phyloP scores from a whole-genome alignment of 2,797 vertebrate species.

The Chiroxiphia lanceolata region DNA sequence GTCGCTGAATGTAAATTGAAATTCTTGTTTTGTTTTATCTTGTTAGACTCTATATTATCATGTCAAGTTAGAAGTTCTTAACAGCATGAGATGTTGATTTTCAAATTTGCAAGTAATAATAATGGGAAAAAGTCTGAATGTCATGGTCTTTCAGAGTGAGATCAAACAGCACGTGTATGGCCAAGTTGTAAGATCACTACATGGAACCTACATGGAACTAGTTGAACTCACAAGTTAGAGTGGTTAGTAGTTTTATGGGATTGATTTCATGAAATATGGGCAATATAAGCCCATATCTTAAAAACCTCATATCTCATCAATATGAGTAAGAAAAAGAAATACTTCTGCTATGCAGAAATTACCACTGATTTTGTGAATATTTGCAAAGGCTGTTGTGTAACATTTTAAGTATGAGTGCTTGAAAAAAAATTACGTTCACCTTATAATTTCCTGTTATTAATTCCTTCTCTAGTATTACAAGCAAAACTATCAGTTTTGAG shows the following conservation, averaged over 20 bases:
- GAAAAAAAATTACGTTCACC: neutral
- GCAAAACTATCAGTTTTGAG: neutral
- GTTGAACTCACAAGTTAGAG: neutral
- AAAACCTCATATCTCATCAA: neutral
- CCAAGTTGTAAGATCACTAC: neutral
- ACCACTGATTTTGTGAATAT: neutral
- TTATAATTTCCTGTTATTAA: neutral
- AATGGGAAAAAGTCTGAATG: neutral
- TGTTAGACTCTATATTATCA: neutral
- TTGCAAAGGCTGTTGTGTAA: neutral
- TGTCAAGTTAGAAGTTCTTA: neutral
- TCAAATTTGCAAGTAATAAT: neutral
- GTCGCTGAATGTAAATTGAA: neutral
- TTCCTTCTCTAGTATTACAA: neutral
- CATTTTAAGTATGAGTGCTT: neutral
- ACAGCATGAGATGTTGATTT: neutral
- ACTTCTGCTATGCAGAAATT: neutral
- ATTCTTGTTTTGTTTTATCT: neutral
- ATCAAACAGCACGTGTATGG: neutral
- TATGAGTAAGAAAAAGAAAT: neutral
- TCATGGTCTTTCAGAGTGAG: neutral
- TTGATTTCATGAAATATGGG: neutral
- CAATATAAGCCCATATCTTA: neutral
- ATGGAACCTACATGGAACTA: neutral
- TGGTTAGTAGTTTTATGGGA: neutral